Conservation (phyloP, 2,797 vertebrate genomes). For the Micropoecilia bifurca region DNA sequence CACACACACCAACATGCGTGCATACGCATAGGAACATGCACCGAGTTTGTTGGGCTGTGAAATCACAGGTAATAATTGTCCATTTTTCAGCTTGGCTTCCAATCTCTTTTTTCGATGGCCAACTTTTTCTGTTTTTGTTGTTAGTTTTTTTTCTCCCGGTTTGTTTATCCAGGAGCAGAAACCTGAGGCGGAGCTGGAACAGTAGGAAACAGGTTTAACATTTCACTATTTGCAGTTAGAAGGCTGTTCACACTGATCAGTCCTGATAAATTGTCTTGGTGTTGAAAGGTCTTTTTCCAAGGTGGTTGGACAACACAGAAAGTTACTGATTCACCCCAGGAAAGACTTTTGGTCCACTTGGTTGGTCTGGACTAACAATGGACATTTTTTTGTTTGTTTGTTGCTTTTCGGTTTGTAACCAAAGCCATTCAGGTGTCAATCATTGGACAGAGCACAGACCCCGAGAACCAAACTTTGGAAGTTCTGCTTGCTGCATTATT, state of each 20-base stretch:
- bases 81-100: slow-evolving; percentile 21
- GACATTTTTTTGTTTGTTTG: no score
- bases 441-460: no score
- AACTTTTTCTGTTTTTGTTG: slow-evolving; percentile 16
- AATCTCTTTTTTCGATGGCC: not conserved
- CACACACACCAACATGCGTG: slow-evolving; percentile 18
- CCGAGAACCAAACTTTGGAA: no score
- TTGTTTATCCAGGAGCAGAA: slow-evolving; percentile 16
- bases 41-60: slow-evolving; percentile 31
- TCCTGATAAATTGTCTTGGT: not conserved
- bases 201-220: not conserved
- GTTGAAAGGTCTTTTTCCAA: not conserved
- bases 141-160: slow-evolving; percentile 21
- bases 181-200: not conserved
- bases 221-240: not conserved
- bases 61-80: slow-evolving; percentile 54
- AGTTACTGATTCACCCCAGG: not conserved
- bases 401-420: no score
- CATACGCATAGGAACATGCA: slow-evolving; percentile 1
- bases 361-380: no score
- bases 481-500: no score
- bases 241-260: not conserved
- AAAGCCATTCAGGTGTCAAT: no score
- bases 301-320: not conserved
- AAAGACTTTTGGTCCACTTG: no score